phyloP scores from a whole-genome alignment of 1,140 invertebrate genomes.

The Heliconius eleuchia region DNA sequence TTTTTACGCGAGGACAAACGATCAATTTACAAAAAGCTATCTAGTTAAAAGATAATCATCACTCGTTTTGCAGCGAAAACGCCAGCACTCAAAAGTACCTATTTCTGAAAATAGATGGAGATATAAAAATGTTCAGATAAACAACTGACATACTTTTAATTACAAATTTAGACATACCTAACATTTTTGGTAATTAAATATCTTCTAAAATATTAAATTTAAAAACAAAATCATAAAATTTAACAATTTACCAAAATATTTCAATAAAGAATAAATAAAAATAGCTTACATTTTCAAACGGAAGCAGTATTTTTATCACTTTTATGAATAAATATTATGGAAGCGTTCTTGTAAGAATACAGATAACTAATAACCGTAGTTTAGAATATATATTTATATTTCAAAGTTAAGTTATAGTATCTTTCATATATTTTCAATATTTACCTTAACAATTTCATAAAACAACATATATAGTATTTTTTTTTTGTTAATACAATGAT shows the following conservation, averaged over 20 bases:
- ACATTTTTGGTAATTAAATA: neutral
- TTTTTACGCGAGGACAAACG: slow-evolving; percentile 69
- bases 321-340: slow-evolving; percentile 29
- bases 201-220: neutral
- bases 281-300: slow-evolving; percentile 35
- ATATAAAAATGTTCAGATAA: slow-evolving; percentile 76
- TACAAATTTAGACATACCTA: neutral
- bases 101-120: slow-evolving; percentile 81
- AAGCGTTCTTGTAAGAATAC: slow-evolving; percentile 37
- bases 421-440: neutral
- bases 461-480: no score
- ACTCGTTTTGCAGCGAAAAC: slow-evolving; percentile 80
- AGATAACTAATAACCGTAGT: neutral
- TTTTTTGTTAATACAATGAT: no score
- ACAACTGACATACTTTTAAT: slow-evolving; percentile 56
- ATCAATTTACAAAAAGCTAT: slow-evolving; percentile 78
- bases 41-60: slow-evolving; percentile 79
- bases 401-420: no score
- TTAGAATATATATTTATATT: neutral
- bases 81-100: slow-evolving; percentile 80
- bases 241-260: neutral
- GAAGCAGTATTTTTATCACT: slow-evolving; percentile 31
- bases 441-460: neutral
- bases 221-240: neutral
- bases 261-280: slow-evolving; percentile 20